phyloP scores from a whole-genome alignment of 1,140 invertebrate genomes.

The Drosophila rufa region DNA sequence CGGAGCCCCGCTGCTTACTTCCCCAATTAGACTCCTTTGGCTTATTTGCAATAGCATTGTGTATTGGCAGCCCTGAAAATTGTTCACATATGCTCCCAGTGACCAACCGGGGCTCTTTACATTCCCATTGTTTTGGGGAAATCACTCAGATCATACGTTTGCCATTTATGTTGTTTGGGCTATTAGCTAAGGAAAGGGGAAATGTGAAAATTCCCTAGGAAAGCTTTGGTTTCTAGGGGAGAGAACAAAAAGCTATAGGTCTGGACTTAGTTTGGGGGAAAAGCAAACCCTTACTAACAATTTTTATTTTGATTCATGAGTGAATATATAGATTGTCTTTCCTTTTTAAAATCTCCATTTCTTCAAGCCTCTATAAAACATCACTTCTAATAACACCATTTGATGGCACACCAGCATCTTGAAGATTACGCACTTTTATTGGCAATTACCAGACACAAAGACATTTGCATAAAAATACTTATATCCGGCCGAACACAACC shows the following conservation, averaged over 20 bases:
- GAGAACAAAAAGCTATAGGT: no score
- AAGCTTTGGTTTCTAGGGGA: neutral
- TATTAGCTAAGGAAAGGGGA: slow-evolving; percentile 34
- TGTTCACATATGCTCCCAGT: slow-evolving; percentile 31
- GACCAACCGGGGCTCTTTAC: slow-evolving; percentile 20
- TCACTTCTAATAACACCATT: neutral
- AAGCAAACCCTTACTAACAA: neutral
- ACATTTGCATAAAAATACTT: slow-evolving; percentile 25
- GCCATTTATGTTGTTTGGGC: slow-evolving; percentile 48
- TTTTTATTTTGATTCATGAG: neutral
- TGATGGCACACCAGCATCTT: slow-evolving; percentile 1
- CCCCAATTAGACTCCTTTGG: slow-evolving; percentile 24
- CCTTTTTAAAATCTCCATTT: no score
- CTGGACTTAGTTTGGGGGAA: neutral
- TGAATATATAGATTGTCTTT: no score
- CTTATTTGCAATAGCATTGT: slow-evolving; percentile 7
- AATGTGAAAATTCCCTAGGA: neutral
- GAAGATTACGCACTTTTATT: slow-evolving; percentile 30
- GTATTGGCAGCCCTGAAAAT: slow-evolving; percentile 8
- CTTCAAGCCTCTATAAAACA: neutral
- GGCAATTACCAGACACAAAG: slow-evolving; percentile 41
- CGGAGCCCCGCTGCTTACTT: neutral
- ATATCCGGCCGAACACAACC: slow-evolving; percentile 11
- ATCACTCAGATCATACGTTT: slow-evolving; percentile 14
- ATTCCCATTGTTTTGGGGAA: slow-evolving; percentile 15